Percentiles rank a stretch among this genome's conserved stretches.
These are phyloP conservation scores for Taphrorychus bicolor DNA, from an alignment of 2,888 invertebrate genomes.

Conservation along the genomic window DNA sequence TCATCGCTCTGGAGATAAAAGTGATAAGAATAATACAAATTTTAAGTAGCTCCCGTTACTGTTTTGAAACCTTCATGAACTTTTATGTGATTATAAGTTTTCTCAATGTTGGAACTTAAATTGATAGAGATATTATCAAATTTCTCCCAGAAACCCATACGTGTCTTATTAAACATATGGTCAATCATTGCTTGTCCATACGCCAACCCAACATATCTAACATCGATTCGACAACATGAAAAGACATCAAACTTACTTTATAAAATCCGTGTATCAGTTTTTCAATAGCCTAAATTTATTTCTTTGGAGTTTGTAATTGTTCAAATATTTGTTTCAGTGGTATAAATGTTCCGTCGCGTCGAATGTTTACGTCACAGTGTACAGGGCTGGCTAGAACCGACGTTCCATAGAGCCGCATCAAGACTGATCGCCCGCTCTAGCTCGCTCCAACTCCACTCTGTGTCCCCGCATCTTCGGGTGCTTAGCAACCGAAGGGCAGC, in stretches of 20 bases:
- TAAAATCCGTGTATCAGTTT: too few relatives aligned
- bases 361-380: conserved; percentile 10
- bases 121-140: too few relatives aligned
- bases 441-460: conserved; percentile 46
- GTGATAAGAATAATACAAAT: too few relatives aligned
- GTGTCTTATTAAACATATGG: not conserved
- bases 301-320: too few relatives aligned
- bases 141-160: not conserved
- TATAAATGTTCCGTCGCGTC: conserved; percentile 12
- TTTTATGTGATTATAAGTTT: too few relatives aligned
- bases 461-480: conserved; percentile 55
- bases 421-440: conserved; percentile 49
- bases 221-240: conserved; percentile 28
- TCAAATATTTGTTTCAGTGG: too few relatives aligned
- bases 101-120: too few relatives aligned
- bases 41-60: too few relatives aligned
- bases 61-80: too few relatives aligned
- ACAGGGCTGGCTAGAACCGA: not conserved
- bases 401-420: conserved; percentile 29
- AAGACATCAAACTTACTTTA: conserved; percentile 33
- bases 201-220: not conserved
- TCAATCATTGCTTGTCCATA: not conserved
- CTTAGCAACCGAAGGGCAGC: conserved; percentile 56
- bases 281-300: too few relatives aligned
- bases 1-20: not conserved